Percentiles rank a stretch among this genome's conserved stretches.
Evolutionary conservation across 2,797 vertebrate species (phyloP).

Genomic region (Muscicapa comitata): DNA sequence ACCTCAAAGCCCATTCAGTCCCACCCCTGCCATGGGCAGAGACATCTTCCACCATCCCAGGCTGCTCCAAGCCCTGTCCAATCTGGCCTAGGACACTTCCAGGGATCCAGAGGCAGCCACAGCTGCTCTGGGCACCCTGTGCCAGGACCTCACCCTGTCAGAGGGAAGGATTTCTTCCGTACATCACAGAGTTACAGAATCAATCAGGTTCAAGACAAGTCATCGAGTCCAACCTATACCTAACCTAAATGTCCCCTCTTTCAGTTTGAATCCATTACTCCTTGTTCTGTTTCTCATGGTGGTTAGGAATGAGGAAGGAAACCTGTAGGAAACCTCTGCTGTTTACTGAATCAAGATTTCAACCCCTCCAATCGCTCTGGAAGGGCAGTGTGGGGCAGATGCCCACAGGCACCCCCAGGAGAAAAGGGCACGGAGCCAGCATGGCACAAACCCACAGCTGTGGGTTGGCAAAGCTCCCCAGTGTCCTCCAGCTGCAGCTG

Average conservation of each 20-base stretch:
- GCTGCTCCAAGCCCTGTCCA: neutral
- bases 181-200: neutral
- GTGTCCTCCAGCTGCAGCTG: rapidly evolving
- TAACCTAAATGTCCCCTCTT: neutral
- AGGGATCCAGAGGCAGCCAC: neutral
- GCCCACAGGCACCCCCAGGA: rapidly evolving
- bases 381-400: neutral
- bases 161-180: neutral
- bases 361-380: neutral
- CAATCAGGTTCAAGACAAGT: neutral
- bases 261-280: neutral
- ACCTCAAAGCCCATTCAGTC: rapidly evolving
- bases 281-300: neutral
- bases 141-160: neutral
- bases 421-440: rapidly evolving
- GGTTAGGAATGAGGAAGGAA: neutral
- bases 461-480: neutral
- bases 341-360: neutral
- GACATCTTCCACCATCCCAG: neutral
- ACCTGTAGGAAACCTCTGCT: neutral
- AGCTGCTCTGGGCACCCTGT: neutral
- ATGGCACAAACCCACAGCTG: neutral
- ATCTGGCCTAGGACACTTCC: rapidly evolving
- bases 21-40: neutral
- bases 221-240: neutral